Base-by-base conservation (phyloP, 2,888 invertebrate genomes). In the Metallyticus violacea region DNA sequence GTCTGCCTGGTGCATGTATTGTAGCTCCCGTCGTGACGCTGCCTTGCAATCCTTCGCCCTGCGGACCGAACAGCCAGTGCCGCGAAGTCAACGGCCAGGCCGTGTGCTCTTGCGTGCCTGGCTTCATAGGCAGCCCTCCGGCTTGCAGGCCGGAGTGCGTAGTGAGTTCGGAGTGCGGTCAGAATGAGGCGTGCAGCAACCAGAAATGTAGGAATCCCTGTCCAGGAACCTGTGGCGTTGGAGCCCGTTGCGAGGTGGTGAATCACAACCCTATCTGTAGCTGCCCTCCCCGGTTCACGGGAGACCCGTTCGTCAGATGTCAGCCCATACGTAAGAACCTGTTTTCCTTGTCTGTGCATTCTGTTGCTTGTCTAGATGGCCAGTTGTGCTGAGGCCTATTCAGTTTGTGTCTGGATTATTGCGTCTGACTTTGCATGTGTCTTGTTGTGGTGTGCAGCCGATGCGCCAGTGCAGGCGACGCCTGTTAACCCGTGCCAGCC, bases 41-140 rank as follows among this genome's bases (percentile, higher is more conserved):
- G 83, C 90, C 90, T 79, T 91, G 90, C 86, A 89, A 90, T 80
- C 91, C 96, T 79, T 94, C 94, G 85, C 96, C 96, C 0, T 96
- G 96, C 91, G 96, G 97, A 77, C 95, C 96, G 6, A 97, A 97
- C 90, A 96, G 97, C 88, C 93, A 95, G 89, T 97, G 97, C 90
- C 94, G 95, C 89, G 95, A 95, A 91, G 91, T 94, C 28, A 96
- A 96, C 89, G 94, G 93, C 30, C 95, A 95, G 92, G 95, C 95
- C 0, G 94, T 95, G 29, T 97, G 96, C 90, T 95, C 95, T 84
- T 96, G 96, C 90, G 91, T 94, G 87, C 93, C 93, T 79, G 93
- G 93, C 88, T 95, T 94, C 89, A 93, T 93, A 85, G 96, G 96
- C 83, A 92, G 92, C 89, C 95, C 95, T 40, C 95, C 95, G 87